Percentiles rank a stretch among this genome's conserved stretches.
Conservation (phyloP, 2,797 vertebrate genomes). For the Nannoperca obscura region DNA sequence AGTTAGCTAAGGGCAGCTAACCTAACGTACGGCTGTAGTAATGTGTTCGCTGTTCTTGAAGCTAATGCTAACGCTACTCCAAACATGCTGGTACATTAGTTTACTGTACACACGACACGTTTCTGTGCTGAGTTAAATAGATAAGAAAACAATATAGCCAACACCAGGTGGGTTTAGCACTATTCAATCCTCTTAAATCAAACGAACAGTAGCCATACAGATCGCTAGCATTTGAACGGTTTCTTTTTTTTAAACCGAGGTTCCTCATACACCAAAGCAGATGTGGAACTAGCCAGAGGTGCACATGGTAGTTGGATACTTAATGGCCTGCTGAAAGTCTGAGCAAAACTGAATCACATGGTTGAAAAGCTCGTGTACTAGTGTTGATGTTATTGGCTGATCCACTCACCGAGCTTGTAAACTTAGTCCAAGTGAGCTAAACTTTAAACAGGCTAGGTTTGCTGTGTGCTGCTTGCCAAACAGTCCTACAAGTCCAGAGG, state of each 20-base stretch:
- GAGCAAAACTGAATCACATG: neutral
- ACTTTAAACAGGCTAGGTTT: constrained; percentile 58
- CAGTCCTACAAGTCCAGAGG: constrained; percentile 44
- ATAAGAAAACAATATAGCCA: neutral
- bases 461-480: constrained; percentile 57
- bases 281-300: constrained; percentile 43
- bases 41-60: constrained; percentile 15
- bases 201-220: neutral
- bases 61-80: constrained; percentile 67
- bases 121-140: neutral
- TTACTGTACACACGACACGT: constrained; percentile 30
- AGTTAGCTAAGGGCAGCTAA: constrained; percentile 65
- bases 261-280: constrained; percentile 24
- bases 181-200: neutral
- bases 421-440: constrained; percentile 41
- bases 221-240: neutral
- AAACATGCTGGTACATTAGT: constrained; percentile 27
- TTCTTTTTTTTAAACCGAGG: neutral
- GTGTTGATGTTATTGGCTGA: neutral
- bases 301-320: constrained; percentile 49
- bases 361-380: neutral
- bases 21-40: neutral
- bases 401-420: constrained; percentile 15
- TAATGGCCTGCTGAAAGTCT: constrained; percentile 1
- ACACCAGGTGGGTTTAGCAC: neutral